These are phyloP conservation scores for Ceriagrion tenellum DNA, from an alignment of 2,888 invertebrate genomes.

Conservation along the genomic window DNA sequence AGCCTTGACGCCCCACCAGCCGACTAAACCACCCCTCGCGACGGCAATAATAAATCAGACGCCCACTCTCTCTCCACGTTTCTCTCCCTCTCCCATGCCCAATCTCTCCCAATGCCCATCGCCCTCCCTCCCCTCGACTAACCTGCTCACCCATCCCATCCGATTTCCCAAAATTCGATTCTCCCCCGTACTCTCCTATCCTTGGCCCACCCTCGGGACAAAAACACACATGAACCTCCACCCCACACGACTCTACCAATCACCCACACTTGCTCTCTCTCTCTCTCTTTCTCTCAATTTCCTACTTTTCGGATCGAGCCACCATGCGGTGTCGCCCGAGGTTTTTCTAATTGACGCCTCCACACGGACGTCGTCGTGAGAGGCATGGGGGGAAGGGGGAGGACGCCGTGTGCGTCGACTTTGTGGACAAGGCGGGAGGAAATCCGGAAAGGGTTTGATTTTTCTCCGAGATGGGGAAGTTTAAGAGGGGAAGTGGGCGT, in stretches of 20 bases:
- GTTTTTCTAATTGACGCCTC: conserved; percentile 42
- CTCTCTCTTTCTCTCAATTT: not conserved
- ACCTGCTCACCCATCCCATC: not conserved
- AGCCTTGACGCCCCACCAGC: not conserved
- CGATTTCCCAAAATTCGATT: not conserved
- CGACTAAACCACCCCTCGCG: not conserved
- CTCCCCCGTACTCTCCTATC: not conserved
- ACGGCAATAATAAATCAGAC: conserved; percentile 52
- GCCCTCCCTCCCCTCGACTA: too few species aligned
- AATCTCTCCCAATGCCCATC: not conserved
- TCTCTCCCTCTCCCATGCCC: not conserved
- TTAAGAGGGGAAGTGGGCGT: not conserved
- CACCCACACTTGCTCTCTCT: too few species aligned
- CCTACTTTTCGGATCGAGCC: conserved; percentile 16
- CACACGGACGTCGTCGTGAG: not conserved
- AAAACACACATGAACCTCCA: not conserved
- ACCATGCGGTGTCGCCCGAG: not conserved
- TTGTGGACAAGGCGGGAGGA: not conserved
- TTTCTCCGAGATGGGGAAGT: not conserved
- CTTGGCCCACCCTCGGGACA: not conserved
- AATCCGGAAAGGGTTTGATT: not conserved
- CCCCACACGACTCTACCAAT: too few species aligned
- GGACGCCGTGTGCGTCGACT: not conserved
- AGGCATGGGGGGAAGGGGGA: not conserved
- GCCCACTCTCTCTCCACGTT: not conserved